These are phyloP conservation scores for Pangasius krempfi DNA, from an alignment of 2,797 vertebrate species.

Conservation along the genomic window DNA sequence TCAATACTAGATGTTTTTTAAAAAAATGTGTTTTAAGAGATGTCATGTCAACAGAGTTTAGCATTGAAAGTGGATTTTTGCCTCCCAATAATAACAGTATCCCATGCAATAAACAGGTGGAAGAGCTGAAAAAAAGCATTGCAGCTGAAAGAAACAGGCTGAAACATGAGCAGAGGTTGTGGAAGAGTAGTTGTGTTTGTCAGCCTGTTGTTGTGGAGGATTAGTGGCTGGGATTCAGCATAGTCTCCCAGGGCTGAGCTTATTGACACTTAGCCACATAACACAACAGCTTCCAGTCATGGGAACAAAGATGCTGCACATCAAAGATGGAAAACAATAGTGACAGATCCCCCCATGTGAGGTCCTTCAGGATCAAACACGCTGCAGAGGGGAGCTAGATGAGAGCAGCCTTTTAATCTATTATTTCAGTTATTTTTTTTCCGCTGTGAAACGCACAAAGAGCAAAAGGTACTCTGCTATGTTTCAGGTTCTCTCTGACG, in stretches of 20 bases:
- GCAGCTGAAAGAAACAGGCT: not conserved
- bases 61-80: not conserved
- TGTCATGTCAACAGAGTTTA: not conserved
- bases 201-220: slow-evolving; percentile 16
- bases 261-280: slow-evolving; percentile 18
- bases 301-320: slow-evolving; percentile 48
- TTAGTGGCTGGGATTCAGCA: slow-evolving; percentile 38
- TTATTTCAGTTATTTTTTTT: slow-evolving; percentile 40
- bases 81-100: not conserved
- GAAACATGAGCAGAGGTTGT: slow-evolving; percentile 2
- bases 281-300: slow-evolving; percentile 42
- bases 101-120: not conserved
- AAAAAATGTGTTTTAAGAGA: not conserved
- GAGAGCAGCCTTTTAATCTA: slow-evolving; percentile 29
- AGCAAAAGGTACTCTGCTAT: slow-evolving; percentile 27
- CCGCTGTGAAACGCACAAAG: slow-evolving; percentile 32
- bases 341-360: slow-evolving; percentile 39
- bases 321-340: slow-evolving; percentile 51
- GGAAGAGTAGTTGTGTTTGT: not conserved
- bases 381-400: slow-evolving; percentile 2
- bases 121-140: not conserved
- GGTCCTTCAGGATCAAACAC: slow-evolving; percentile 49
- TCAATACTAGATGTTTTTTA: not conserved
- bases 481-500: slow-evolving; percentile 8
- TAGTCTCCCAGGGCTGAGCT: slow-evolving; percentile 37